phyloP scores from a whole-genome alignment of 2,888 invertebrate species.

The Eupithecia subumbrata region DNA sequence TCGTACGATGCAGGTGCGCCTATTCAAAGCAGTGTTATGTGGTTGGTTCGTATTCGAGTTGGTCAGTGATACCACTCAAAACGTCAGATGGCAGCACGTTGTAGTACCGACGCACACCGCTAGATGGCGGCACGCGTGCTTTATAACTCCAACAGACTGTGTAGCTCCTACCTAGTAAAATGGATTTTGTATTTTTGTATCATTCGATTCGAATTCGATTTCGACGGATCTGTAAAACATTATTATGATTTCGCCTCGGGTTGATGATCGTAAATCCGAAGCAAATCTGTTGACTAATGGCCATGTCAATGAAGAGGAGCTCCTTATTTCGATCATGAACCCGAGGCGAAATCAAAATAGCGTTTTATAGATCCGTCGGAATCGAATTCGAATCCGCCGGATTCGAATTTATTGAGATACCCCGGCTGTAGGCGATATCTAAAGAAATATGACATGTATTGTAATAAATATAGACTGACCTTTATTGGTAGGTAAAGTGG shows the following conservation, averaged over 20 bases:
- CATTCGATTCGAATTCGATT: no score
- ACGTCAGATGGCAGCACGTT: constrained; percentile 42
- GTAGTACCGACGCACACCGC: neutral
- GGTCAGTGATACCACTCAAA: neutral
- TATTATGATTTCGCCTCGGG: no score
- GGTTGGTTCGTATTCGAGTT: neutral
- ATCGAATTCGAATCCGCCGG: no score
- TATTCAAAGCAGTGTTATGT: neutral
- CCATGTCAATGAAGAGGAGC: no score
- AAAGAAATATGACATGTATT: neutral
- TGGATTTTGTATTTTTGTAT: neutral
- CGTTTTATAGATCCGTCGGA: no score
- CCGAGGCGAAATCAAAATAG: no score
- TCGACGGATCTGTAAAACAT: no score
- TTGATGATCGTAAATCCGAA: no score
- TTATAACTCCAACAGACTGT: neutral
- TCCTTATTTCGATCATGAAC: no score
- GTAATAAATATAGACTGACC: constrained; percentile 52
- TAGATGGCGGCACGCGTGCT: constrained; percentile 20
- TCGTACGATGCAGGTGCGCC: neutral
- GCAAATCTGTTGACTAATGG: no score
- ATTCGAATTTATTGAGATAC: no score
- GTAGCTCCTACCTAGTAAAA: neutral
- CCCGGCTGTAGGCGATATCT: neutral
- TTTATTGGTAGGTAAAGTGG: constrained; percentile 74